Evolutionary conservation across 2,888 invertebrate species (phyloP).

Genomic region (Torymus tubicola): DNA sequence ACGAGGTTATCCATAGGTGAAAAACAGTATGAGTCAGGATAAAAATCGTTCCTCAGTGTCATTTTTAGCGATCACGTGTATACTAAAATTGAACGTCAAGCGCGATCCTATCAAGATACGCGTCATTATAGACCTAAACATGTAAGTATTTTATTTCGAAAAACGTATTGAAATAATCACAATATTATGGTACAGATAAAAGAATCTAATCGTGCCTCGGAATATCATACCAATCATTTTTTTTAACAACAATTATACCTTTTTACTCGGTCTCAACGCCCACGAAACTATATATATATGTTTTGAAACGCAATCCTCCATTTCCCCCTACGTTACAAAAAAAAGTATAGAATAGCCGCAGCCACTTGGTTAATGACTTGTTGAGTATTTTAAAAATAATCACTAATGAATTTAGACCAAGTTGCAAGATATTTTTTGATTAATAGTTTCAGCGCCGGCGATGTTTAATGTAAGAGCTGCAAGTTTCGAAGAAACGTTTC

Average conservation of each 20-base stretch:
- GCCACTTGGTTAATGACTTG: constrained; percentile 32
- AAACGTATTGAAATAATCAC: too few species aligned
- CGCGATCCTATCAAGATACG: background rate
- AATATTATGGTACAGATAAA: too few species aligned
- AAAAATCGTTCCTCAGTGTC: background rate
- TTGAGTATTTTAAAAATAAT: constrained; percentile 12
- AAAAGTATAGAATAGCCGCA: constrained; percentile 11
- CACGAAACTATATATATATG: too few species aligned
- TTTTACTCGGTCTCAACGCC: too few species aligned
- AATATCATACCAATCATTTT: too few species aligned
- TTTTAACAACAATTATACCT: too few species aligned
- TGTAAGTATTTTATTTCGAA: too few species aligned
- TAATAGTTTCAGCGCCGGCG: constrained; percentile 36
- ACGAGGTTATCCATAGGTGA: background rate
- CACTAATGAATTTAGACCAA: constrained; percentile 40
- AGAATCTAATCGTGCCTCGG: too few species aligned
- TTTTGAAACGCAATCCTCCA: too few species aligned
- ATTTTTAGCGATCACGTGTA: background rate
- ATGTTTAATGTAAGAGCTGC: constrained; percentile 34
- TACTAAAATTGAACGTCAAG: background rate
- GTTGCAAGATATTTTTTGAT: constrained; percentile 50
- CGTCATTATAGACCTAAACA: too few species aligned
- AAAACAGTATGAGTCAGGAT: background rate
- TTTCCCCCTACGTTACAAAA: background rate
- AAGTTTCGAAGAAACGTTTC: constrained; percentile 23